Evolutionary conservation across 2,888 invertebrate genomes (phyloP).

Genomic region (Neoaliturus tenellus): DNA sequence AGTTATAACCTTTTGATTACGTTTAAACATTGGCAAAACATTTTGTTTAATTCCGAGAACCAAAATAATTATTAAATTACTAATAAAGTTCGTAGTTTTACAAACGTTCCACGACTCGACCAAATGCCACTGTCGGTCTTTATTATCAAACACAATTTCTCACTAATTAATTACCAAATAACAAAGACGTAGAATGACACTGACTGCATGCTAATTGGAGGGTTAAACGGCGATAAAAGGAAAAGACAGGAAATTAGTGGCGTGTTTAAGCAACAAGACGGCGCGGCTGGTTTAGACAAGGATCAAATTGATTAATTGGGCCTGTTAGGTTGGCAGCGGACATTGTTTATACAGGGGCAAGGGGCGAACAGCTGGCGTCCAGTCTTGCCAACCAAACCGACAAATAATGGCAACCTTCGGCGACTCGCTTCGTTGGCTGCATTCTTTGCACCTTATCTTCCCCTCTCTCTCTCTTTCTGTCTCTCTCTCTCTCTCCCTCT

Average conservation of each 20-base stretch:
- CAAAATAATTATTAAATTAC: too few species aligned
- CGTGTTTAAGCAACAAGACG: constrained; percentile 23
- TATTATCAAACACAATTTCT: too few species aligned
- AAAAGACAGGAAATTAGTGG: constrained; percentile 19
- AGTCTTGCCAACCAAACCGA: constrained; percentile 34
- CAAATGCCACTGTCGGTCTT: too few species aligned
- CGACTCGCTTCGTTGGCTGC: constrained; percentile 43
- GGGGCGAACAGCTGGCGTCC: constrained; percentile 15
- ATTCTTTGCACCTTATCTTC: constrained; percentile 45
- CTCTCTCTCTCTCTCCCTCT: constrained; percentile 18
- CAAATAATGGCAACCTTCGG: constrained; percentile 37
- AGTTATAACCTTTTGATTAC: too few species aligned
- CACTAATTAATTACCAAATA: background rate
- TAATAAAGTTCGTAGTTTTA: too few species aligned
- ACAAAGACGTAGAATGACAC: background rate
- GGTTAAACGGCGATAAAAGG: background rate
- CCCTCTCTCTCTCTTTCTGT: background rate
- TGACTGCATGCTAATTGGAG: background rate
- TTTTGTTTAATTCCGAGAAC: too few species aligned
- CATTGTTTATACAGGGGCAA: constrained; percentile 24
- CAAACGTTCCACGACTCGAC: too few species aligned
- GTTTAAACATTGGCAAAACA: too few species aligned
- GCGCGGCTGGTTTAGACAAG: constrained; percentile 19
- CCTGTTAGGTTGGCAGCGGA: constrained; percentile 37
- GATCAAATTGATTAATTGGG: constrained; percentile 35